These are phyloP conservation scores for Limnothrissa miodon DNA, from an alignment of 2,113 vertebrate species.

Conservation along the genomic window DNA sequence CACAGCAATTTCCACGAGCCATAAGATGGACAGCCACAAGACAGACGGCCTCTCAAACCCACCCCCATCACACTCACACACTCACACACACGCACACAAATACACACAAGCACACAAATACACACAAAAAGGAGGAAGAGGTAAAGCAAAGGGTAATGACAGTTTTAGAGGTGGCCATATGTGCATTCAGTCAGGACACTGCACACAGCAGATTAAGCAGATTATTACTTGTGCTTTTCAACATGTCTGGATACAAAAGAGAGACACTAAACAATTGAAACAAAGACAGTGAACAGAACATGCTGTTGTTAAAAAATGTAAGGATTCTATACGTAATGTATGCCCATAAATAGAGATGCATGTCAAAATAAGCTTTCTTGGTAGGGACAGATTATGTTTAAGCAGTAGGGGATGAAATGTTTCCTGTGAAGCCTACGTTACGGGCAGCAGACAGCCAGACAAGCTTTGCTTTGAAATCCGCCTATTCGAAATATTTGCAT, in stretches of 20 bases:
- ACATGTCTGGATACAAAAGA: not conserved
- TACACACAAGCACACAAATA: not conserved
- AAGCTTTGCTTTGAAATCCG: not conserved
- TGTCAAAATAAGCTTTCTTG: no score
- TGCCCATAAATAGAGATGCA: no score
- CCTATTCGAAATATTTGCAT: slow-evolving; percentile 30
- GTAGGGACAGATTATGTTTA: not conserved
- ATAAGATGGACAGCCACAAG: not conserved
- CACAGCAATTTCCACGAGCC: not conserved
- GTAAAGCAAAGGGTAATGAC: not conserved
- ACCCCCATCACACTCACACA: not conserved
- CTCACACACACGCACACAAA: not conserved
- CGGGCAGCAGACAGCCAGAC: not conserved
- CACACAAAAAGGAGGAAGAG: not conserved
- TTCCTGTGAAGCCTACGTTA: not conserved
- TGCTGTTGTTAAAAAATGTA: not conserved
- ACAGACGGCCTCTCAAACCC: not conserved
- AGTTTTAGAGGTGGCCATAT: no score
- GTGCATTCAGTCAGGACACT: not conserved
- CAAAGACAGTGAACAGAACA: not conserved
- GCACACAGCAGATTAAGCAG: not conserved
- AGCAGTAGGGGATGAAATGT: not conserved
- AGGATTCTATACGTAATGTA: not conserved
- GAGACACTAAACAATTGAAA: no score
- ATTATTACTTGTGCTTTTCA: not conserved